Percentiles rank a stretch among this genome's conserved stretches.
These are phyloP conservation scores for Aleiodes sp. DNA, from an alignment of 1,140 invertebrate species.

Conservation along the genomic window DNA sequence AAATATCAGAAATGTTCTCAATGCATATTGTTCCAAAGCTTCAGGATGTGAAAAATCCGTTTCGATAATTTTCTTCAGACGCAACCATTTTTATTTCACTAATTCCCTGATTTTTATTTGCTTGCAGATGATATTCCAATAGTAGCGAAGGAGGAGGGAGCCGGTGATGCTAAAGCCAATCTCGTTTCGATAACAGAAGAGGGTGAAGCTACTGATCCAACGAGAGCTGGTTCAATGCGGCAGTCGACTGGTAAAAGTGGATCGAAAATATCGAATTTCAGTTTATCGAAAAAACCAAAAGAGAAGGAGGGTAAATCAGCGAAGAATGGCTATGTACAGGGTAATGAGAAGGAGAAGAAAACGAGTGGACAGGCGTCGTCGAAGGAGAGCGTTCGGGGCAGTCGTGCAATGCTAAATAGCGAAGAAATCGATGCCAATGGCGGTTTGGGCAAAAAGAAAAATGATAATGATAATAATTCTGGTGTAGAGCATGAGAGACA, in stretches of 20 bases:
- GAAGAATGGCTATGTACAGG: constrained; percentile 50
- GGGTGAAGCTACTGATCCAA: constrained; percentile 48
- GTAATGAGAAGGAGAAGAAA: constrained; percentile 55
- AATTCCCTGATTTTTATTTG: not conserved
- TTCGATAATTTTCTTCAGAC: not conserved
- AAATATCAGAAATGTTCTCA: too few relatives aligned
- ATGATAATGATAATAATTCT: constrained; percentile 53
- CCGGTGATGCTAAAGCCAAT: constrained; percentile 52
- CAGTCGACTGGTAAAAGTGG: constrained; percentile 49
- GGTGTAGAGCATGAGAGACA: constrained; percentile 49
- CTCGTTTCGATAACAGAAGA: constrained; percentile 60
- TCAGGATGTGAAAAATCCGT: too few relatives aligned
- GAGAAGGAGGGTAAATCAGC: constrained; percentile 52
- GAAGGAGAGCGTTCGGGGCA: constrained; percentile 52
- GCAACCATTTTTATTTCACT: not conserved
- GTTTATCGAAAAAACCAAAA: constrained; percentile 51
- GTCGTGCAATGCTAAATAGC: constrained; percentile 48
- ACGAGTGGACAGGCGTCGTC: constrained; percentile 43
- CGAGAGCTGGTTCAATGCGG: constrained; percentile 52
- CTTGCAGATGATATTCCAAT: constrained; percentile 62
- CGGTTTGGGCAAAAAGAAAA: constrained; percentile 47
- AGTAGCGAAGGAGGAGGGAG: constrained; percentile 53
- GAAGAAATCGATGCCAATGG: constrained; percentile 51
- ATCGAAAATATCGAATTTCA: constrained; percentile 51
- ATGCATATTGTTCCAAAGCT: too few relatives aligned